Evolutionary conservation across 2,113 vertebrate species (phyloP).

Genomic region (Acrocephalus kingi): DNA sequence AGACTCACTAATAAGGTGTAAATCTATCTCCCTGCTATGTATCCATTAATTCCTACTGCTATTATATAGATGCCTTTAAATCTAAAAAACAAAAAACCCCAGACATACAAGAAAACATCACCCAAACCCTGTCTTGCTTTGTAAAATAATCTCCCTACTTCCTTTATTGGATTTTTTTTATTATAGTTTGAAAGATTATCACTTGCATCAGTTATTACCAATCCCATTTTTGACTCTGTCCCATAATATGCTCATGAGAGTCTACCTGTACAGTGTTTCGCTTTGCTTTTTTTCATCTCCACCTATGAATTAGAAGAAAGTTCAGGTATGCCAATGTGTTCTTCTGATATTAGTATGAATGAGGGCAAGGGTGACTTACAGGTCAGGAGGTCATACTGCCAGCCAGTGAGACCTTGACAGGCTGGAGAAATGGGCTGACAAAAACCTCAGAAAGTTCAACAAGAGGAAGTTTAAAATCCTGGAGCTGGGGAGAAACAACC

Average conservation of each 20-base stretch:
- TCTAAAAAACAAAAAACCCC: not conserved
- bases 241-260: not conserved
- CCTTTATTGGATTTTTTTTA: not conserved
- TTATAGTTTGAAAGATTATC: not conserved
- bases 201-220: not conserved
- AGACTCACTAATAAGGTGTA: not conserved
- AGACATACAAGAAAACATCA: not conserved
- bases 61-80: not conserved
- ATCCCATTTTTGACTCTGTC: not conserved
- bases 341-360: not conserved
- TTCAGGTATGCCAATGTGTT: not conserved
- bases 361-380: not conserved
- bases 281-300: not conserved
- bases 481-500: not conserved
- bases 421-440: not conserved
- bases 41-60: not conserved
- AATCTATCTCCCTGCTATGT: not conserved
- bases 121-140: not conserved
- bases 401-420: not conserved
- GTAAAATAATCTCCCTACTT: not conserved
- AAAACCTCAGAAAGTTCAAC: not conserved
- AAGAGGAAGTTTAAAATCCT: not conserved
- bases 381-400: not conserved
- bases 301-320: not conserved
- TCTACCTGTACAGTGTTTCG: not conserved